These are phyloP conservation scores for Gonocerus acuteangulatus DNA, from an alignment of 2,888 invertebrate species.

Conservation along the genomic window DNA sequence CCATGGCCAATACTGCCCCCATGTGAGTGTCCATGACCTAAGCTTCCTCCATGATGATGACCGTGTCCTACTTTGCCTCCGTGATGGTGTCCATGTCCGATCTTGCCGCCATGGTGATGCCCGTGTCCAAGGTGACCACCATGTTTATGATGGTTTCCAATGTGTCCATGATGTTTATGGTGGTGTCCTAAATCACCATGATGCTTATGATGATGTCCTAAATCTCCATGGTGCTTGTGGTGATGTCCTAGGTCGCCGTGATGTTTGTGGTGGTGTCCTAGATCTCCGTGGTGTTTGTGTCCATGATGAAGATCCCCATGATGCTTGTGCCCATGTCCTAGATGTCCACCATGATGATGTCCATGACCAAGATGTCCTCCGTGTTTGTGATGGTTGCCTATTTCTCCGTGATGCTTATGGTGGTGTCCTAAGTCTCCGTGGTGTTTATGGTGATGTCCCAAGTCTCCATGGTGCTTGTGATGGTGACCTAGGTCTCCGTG, in stretches of 20 bases:
- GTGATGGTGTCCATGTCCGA: conserved; percentile 19
- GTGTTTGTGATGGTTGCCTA: conserved; percentile 27
- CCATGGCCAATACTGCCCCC: conserved; percentile 18
- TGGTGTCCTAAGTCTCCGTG: conserved; percentile 31
- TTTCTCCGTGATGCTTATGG: conserved; percentile 28
- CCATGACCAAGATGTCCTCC: conserved; percentile 31
- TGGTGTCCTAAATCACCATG: conserved; percentile 21
- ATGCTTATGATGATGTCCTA: conserved; percentile 29
- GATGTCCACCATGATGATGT: conserved; percentile 28
- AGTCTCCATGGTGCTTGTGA: conserved; percentile 28
- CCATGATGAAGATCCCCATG: conserved; percentile 28
- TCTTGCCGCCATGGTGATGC: conserved; percentile 8
- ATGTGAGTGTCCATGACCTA: conserved; percentile 22
- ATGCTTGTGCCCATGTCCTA: conserved; percentile 28
- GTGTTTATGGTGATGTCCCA: conserved; percentile 31
- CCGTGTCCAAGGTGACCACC: conserved; percentile 19
- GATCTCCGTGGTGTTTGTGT: conserved; percentile 26
- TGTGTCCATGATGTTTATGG: conserved; percentile 6
- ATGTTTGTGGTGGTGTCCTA: conserved; percentile 29
- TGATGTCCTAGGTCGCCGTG: conserved; percentile 25
- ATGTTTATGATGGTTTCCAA: conserved; percentile 16
- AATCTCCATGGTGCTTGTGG: conserved; percentile 26
- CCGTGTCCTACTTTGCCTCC: conserved; percentile 19
- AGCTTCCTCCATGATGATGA: conserved; percentile 8
- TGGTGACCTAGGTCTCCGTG: conserved; percentile 31